phyloP scores from a whole-genome alignment of 2,113 vertebrate species.

The Onychorhynchus coronatus region DNA sequence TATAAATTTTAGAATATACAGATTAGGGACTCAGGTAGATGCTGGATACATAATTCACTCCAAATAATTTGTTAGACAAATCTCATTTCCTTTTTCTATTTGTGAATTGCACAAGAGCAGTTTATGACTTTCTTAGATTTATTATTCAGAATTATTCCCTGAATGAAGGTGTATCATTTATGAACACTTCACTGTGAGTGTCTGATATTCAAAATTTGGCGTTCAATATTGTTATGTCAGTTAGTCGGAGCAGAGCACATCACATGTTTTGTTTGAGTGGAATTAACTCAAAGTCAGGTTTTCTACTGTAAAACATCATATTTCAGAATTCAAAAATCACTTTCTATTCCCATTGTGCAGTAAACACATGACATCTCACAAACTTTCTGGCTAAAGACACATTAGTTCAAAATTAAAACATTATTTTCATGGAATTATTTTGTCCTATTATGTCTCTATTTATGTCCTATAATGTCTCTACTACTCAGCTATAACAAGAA shows the following conservation, averaged over 20 bases:
- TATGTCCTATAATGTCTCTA: neutral
- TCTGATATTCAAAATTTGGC: constrained; percentile 31
- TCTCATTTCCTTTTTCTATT: constrained; percentile 15
- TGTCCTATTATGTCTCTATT: neutral
- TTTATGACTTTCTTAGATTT: constrained; percentile 26
- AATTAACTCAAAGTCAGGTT: neutral
- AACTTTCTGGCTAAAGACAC: neutral
- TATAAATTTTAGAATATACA: constrained; percentile 60
- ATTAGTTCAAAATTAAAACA: constrained; percentile 6
- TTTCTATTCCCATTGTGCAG: neutral
- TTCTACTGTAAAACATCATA: neutral
- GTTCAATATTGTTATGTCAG: neutral
- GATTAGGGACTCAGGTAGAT: neutral
- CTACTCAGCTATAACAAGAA: neutral
- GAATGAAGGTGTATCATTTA: constrained; percentile 49
- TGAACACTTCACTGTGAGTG: constrained; percentile 16
- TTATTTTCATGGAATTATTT: constrained; percentile 21
- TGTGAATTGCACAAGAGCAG: neutral
- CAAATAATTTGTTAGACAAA: constrained; percentile 38
- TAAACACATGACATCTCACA: neutral
- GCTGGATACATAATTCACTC: constrained; percentile 14
- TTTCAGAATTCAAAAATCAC: constrained; percentile 2
- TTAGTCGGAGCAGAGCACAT: neutral
- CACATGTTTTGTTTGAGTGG: neutral
- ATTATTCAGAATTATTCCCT: constrained; percentile 61